phyloP scores from a whole-genome alignment of 1,140 invertebrate genomes.

The Drosophila sturtevanti region DNA sequence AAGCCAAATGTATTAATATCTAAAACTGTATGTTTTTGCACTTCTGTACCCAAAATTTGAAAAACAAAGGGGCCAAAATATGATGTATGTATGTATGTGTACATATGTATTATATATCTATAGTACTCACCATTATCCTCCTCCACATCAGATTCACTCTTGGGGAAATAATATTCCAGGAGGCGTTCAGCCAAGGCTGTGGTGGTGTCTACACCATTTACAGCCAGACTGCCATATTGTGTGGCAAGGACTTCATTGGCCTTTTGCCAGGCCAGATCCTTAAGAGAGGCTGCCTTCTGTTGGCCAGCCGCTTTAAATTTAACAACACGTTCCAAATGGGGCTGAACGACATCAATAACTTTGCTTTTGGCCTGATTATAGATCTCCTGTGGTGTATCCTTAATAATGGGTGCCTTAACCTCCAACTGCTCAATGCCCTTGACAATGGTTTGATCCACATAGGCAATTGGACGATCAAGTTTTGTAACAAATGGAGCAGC shows the following conservation, averaged over 20 bases:
- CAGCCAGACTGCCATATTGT: constrained; percentile 86
- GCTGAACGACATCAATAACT: constrained; percentile 86
- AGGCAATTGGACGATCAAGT: constrained; percentile 86
- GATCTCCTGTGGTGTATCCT: constrained; percentile 88
- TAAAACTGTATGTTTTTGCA: constrained; percentile 10
- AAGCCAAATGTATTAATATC: constrained; percentile 26
- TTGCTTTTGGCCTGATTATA: constrained; percentile 88
- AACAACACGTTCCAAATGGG: constrained; percentile 85
- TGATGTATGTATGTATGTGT: background rate
- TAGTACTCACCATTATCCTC: constrained; percentile 83
- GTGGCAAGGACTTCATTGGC: constrained; percentile 87
- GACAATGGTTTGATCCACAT: constrained; percentile 87
- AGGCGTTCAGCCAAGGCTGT: constrained; percentile 86
- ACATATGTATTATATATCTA: background rate
- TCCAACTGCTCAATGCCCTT: constrained; percentile 87
- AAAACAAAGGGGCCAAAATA: background rate
- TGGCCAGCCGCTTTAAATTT: constrained; percentile 85
- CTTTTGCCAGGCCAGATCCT: constrained; percentile 87
- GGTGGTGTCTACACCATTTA: constrained; percentile 86
- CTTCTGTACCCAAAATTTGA: background rate
- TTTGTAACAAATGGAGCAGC: constrained; percentile 86
- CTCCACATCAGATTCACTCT: constrained; percentile 84
- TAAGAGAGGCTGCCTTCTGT: constrained; percentile 85
- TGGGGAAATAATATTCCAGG: constrained; percentile 87
- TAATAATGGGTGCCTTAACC: constrained; percentile 87